These are phyloP conservation scores for Brachionus sp. DNA, from an alignment of 1,140 invertebrate genomes.

Conservation along the genomic window DNA sequence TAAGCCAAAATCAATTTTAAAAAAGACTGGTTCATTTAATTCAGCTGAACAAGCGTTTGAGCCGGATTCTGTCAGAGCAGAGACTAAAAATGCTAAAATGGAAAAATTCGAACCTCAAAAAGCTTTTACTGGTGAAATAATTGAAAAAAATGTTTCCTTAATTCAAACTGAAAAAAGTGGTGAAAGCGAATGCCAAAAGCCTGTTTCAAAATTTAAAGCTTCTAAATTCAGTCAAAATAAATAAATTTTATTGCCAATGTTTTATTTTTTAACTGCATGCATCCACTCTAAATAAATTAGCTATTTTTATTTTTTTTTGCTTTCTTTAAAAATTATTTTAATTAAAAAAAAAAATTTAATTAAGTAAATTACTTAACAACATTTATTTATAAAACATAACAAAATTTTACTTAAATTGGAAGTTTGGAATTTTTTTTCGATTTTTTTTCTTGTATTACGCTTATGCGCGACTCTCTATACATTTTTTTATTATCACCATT, in stretches of 20 bases:
- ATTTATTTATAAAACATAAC: too few species aligned
- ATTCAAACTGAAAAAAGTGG: neutral
- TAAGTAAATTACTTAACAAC: too few species aligned
- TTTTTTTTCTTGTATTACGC: neutral
- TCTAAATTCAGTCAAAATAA: slow-evolving; percentile 44
- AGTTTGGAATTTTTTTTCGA: neutral
- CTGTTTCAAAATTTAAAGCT: slow-evolving; percentile 41
- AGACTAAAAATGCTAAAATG: slow-evolving; percentile 24
- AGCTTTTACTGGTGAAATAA: slow-evolving; percentile 42
- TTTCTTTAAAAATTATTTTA: too few species aligned
- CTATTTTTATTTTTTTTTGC: too few species aligned
- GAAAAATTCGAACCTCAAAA: slow-evolving; percentile 41
- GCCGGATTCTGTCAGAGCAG: neutral
- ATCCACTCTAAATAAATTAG: too few species aligned
- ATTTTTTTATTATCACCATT: neutral
- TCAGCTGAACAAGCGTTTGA: neutral
- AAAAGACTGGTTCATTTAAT: neutral
- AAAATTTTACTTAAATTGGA: too few species aligned
- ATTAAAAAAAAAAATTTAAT: too few species aligned
- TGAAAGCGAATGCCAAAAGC: neutral
- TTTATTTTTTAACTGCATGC: neutral
- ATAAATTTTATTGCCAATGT: neutral
- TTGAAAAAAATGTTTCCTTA: slow-evolving; percentile 14
- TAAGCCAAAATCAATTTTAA: slow-evolving; percentile 41
- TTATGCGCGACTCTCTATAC: neutral